A percentile compares a stretch with the other conserved stretches of the same genome.
Evolutionary conservation across 2,888 invertebrate genomes (phyloP).

Genomic region (Yponomeuta sedellus): DNA sequence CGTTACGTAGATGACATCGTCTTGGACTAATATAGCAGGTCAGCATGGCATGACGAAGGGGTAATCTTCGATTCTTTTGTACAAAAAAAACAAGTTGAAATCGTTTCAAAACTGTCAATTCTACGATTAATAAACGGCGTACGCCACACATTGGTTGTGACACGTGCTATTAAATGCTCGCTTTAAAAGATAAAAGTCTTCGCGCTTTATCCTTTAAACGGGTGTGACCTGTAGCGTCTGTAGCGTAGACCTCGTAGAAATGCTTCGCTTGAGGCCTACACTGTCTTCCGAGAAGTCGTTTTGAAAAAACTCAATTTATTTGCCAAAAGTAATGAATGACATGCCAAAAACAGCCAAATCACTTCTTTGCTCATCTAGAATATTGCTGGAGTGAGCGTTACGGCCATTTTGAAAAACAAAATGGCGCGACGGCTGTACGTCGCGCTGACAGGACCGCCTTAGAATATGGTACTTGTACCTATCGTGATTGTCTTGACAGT

Average conservation of each 20-base stretch:
- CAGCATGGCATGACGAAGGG: conserved; percentile 24
- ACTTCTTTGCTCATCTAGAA: conserved; percentile 9
- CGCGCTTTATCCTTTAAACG: conserved; percentile 35
- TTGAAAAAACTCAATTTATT: conserved; percentile 7
- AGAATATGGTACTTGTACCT: not conserved
- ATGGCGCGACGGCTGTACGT: not conserved
- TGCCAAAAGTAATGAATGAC: conserved; percentile 3
- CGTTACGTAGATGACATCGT: not conserved
- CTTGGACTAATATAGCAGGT: conserved; percentile 6
- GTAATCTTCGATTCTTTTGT: conserved; percentile 54
- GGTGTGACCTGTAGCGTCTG: conserved; percentile 55
- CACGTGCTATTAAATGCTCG: conserved; percentile 64
- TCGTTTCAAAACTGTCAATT: conserved; percentile 53
- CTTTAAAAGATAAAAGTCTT: conserved; percentile 31
- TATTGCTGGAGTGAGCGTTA: not conserved
- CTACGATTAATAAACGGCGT: conserved; percentile 44
- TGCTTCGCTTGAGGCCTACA: conserved; percentile 68
- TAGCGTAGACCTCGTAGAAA: conserved; percentile 65
- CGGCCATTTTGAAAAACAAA: not conserved
- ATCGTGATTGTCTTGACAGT: not conserved
- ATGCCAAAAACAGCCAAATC: conserved; percentile 11
- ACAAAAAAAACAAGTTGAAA: not conserved
- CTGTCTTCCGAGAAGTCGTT: conserved; percentile 50
- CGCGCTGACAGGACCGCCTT: not conserved
- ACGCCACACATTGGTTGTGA: conserved; percentile 73